Evolutionary conservation across 1,140 invertebrate genomes (phyloP).

Genomic region (Patella vulgata): DNA sequence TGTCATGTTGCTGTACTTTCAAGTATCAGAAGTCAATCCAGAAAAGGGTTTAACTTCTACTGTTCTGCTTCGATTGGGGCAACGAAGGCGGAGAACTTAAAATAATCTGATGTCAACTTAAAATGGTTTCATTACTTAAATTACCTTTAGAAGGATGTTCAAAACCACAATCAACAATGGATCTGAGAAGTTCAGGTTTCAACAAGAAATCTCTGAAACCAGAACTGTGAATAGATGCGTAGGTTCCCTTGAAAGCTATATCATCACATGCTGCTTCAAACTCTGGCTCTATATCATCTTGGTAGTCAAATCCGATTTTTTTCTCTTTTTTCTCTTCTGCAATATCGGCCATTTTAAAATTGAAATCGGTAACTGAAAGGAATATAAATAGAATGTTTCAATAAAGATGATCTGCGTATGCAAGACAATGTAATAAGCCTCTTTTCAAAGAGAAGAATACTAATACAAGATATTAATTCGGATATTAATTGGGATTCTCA

Average conservation of each 20-base stretch:
- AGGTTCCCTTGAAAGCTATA: conserved; percentile 73
- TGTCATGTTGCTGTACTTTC: too few relatives aligned
- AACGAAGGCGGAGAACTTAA: too few relatives aligned
- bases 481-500: too few relatives aligned
- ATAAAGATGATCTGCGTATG: too few relatives aligned
- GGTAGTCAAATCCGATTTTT: conserved; percentile 67
- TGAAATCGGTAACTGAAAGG: too few relatives aligned
- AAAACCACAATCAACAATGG: conserved; percentile 99
- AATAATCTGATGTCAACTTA: background rate
- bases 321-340: conserved; percentile 64
- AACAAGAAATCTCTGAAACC: conserved; percentile 82
- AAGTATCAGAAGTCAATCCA: too few relatives aligned
- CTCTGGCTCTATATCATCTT: conserved; percentile 55
- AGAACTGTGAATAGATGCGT: conserved; percentile 99
- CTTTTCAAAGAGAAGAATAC: too few relatives aligned
- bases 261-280: conserved; percentile 52
- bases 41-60: too few relatives aligned
- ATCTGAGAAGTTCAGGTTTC: conserved; percentile 96
- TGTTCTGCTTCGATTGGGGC: too few relatives aligned
- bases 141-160: conserved; percentile 99
- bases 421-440: too few relatives aligned
- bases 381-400: too few relatives aligned
- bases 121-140: conserved; percentile 15
- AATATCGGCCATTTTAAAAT: conserved; percentile 56
- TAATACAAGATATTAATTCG: too few relatives aligned